Base-by-base conservation (phyloP, 2,113 vertebrate genomes). In the Tylochromis polylepis region DNA sequence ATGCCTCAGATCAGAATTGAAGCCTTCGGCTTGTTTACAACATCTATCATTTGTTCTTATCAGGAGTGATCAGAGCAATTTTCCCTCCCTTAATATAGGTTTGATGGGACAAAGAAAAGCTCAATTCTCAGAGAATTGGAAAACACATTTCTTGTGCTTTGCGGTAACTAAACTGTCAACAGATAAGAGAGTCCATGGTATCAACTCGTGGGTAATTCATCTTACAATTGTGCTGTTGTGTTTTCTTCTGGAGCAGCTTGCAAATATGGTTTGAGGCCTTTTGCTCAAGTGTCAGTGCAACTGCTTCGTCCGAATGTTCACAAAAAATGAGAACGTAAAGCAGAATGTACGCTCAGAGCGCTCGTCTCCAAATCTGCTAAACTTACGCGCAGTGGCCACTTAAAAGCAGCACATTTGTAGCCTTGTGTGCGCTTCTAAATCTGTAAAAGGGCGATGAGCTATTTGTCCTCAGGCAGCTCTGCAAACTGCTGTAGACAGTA, bases 191-290 rank as follows among this genome's bases (percentile, higher is more conserved):
- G 93, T 93, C 93, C 93, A 92, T 88, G 91, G 94, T 92, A 95
- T 96, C 95, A 89, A 91, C 96, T 97, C 91, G 90, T 96, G 95
- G 94, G 96, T 96, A 96, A 97, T 97, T 96, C 93, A 95, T 94
- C 91, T 96, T 96, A 94, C 94, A 93, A 96, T 95, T 94, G 85
- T 90, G 96, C 96, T 92, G 93, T 92, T 96, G 96, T 96, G 95
- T 96, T 97, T 96, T 93, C 95, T 95, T 96, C 94, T 51, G 93
- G 90, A 97, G 96, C 96, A 96, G 96, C 96, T 97, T 96, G 96
- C 96, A 97, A 97, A 97, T 97, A 96, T 96, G 96, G 96, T 97
- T 97, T 96, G 96, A 97, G 97, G 96, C 97, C 96, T 96, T 67
- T 96, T 95, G 96, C 96, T 96, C 95, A 97, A 96, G 97, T 96